Conservation (phyloP, 2,888 invertebrate genomes). For the Chloromyia formosa region DNA sequence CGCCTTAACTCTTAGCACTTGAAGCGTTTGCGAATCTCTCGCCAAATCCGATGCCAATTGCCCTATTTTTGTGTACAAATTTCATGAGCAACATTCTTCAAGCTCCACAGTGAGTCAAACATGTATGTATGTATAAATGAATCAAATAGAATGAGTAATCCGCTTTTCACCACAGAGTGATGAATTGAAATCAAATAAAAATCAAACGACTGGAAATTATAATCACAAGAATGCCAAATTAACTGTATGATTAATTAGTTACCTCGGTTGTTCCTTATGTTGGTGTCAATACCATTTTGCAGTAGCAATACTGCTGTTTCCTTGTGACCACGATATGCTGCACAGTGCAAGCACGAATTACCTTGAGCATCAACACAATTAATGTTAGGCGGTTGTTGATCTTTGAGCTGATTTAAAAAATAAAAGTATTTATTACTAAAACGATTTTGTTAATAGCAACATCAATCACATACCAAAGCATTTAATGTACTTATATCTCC, state of each 20-base stretch:
- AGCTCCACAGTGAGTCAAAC: background rate
- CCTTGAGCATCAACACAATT: conserved; percentile 73
- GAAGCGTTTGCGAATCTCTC: conserved; percentile 70
- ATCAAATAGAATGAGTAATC: background rate
- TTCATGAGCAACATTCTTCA: conserved; percentile 20
- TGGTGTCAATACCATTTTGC: conserved; percentile 73
- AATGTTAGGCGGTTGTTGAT: conserved; percentile 68
- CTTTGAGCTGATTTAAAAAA: conserved; percentile 65
- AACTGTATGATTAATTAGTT: conserved; percentile 22
- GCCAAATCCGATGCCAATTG: conserved; percentile 72
- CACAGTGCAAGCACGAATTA: conserved; percentile 73
- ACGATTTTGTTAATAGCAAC: too few species aligned
- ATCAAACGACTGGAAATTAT: conserved; percentile 27
- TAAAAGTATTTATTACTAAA: too few species aligned
- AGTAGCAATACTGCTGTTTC: conserved; percentile 71
- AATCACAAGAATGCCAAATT: background rate
- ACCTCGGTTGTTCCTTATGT: conserved; percentile 71
- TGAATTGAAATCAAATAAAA: conserved; percentile 40
- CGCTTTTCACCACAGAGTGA: background rate
- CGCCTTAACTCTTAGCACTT: conserved; percentile 71
- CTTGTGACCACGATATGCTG: conserved; percentile 72
- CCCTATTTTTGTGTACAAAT: conserved; percentile 61
- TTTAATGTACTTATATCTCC: conserved; percentile 69
- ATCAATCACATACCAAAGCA: conserved; percentile 66
- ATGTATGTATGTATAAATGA: background rate